These are phyloP conservation scores for Petroica traversi DNA, from an alignment of 2,113 vertebrate species.

Conservation along the genomic window DNA sequence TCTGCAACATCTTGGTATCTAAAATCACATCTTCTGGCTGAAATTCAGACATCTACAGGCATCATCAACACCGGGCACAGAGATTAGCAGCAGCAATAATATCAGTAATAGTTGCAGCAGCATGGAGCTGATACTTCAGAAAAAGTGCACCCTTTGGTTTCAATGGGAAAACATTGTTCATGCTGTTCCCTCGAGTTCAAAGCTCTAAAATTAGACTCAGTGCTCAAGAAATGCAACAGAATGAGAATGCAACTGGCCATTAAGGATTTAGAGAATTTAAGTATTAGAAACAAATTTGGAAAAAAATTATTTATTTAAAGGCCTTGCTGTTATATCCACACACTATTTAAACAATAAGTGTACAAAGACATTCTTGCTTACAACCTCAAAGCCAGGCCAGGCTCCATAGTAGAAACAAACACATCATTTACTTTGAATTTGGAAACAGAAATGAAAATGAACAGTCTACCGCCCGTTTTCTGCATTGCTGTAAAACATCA, in stretches of 20 bases:
- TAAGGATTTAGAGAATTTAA: background rate
- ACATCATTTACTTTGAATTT: background rate
- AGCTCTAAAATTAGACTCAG: background rate
- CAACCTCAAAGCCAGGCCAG: background rate
- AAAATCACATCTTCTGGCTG: background rate
- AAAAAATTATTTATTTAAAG: background rate
- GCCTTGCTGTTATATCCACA: background rate
- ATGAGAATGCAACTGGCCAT: background rate
- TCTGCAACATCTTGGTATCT: background rate
- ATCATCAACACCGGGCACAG: background rate
- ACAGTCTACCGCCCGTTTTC: background rate
- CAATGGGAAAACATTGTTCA: background rate
- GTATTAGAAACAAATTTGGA: background rate
- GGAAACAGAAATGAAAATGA: background rate
- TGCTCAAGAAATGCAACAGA: background rate
- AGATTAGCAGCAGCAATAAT: constrained; percentile 3
- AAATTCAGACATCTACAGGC: constrained; percentile 41
- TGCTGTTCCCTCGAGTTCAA: background rate
- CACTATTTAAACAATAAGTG: background rate
- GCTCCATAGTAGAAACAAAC: background rate
- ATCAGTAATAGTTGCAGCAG: background rate
- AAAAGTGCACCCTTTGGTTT: background rate
- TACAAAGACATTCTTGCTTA: background rate
- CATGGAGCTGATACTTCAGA: background rate
- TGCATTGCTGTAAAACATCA: background rate